Base-by-base conservation (phyloP, 2,113 vertebrate genomes). In the Mirza zaza region DNA sequence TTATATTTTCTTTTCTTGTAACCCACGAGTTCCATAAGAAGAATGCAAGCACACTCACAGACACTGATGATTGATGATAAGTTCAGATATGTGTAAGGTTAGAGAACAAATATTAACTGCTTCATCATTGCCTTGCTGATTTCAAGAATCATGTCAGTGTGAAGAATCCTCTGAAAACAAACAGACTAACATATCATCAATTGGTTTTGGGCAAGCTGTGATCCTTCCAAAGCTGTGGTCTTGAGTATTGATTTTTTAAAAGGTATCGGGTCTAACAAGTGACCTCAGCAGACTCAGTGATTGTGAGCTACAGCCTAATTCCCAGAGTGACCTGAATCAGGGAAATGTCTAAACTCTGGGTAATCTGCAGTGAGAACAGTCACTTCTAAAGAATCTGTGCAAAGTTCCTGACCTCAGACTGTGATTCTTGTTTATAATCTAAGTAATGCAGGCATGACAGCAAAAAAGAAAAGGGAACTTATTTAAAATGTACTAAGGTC, bases 51-150 rank as follows among this genome's bases (percentile, higher is more conserved):
- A 89, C 27, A 79, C 67, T 83, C 87, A 70, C 52, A 94, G 80
- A 95, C 34, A 42, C 65, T 67, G 70, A 87, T 94, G 96, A 97
- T 96, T 91, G 97, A 96, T 94, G 77, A 6, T 81, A 87, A 84
- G 18, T 63, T 94, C 79, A 93, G 63, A 63, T 73, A 71, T 32
- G 82, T 77, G 32, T 50, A 65, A 70, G 55, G 89, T 57, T 42
- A 27, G n/a, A 96, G 79, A 97, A 88, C 75, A 94, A 96, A 96
- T 97, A 97, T 96, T 97, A 97, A 97, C 93, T 89, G 93, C 91
- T 96, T 96, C 73, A 59, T 96, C 89, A 93, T 68, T 80, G 73
- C 45, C 79, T 80, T n/a, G 27, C 36, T 86, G 84, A 85, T 93
- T 96, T 94, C 2, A 0, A 97, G 87, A 96, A 91, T 83, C 52